Conservation (phyloP, 2,888 invertebrate species). For the Lepetodrilus schrolli region DNA sequence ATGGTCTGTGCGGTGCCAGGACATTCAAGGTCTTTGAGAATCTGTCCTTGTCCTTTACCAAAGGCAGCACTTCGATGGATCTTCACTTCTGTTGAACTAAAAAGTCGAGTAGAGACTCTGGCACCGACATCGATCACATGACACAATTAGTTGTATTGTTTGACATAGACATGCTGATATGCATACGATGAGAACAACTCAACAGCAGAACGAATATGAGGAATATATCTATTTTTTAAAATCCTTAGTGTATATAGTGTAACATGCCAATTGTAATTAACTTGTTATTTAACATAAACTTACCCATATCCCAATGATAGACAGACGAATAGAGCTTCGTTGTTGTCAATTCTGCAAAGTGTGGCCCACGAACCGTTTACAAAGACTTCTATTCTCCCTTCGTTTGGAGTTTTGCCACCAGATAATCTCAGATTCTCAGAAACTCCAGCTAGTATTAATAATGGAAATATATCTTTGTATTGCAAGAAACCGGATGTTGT, state of each 20-base stretch:
- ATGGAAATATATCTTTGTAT: not conserved
- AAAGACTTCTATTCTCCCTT: conserved; percentile 11
- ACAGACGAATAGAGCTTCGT: not conserved
- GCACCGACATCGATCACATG: too few relatives aligned
- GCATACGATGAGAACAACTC: too few relatives aligned
- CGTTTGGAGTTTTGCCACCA: not conserved
- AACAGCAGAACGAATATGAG: too few relatives aligned
- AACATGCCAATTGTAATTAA: too few relatives aligned
- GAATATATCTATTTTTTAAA: too few relatives aligned
- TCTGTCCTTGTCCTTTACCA: conserved; percentile 2
- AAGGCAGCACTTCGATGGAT: not conserved
- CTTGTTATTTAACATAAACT: not conserved
- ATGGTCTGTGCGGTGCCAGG: not conserved
- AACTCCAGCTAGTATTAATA: not conserved
- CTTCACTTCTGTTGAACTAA: not conserved
- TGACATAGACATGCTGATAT: too few relatives aligned
- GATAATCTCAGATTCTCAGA: not conserved
- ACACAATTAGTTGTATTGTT: too few relatives aligned
- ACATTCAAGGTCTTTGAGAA: not conserved
- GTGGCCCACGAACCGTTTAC: conserved; percentile 6
- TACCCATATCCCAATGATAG: conserved; percentile 6
- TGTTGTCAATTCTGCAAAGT: not conserved
- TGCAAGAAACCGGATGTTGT: too few relatives aligned
- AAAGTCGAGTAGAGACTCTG: too few relatives aligned
- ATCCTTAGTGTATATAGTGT: too few relatives aligned